Evolutionary conservation across 2,797 vertebrate genomes (phyloP).

Genomic region (Macrochelys suwanniensis): DNA sequence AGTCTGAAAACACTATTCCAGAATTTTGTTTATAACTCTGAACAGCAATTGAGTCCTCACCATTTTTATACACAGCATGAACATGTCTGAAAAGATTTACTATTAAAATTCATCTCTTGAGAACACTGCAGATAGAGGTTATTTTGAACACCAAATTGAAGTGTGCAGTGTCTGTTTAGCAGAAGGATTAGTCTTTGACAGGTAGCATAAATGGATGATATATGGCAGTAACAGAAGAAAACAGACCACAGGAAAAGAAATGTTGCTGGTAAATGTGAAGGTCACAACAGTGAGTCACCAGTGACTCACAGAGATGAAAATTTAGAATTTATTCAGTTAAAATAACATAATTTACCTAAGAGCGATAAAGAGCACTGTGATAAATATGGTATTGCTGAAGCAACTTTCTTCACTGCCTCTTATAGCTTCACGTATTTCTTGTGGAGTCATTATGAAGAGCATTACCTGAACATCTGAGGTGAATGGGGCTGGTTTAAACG

Average conservation of each 20-base stretch:
- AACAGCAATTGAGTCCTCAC: neutral
- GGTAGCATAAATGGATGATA: neutral
- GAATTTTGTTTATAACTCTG: neutral
- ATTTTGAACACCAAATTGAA: neutral
- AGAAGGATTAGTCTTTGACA: neutral
- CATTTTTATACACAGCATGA: rapidly evolving
- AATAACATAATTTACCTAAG: slow-evolving; percentile 8
- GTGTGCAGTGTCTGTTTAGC: neutral
- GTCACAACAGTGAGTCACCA: slow-evolving; percentile 50
- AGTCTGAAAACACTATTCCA: neutral
- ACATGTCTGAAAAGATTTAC: neutral
- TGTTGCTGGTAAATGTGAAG: slow-evolving; percentile 7
- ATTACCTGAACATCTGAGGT: slow-evolving; percentile 84
- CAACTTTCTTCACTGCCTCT: slow-evolving; percentile 10
- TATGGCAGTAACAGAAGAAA: neutral
- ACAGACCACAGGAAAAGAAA: neutral
- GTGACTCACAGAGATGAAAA: neutral
- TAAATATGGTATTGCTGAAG: neutral
- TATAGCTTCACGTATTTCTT: slow-evolving; percentile 14
- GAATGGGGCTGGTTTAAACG: slow-evolving; percentile 89
- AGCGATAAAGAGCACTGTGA: slow-evolving; percentile 1
- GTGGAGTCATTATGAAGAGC: neutral
- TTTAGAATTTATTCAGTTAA: slow-evolving; percentile 10
- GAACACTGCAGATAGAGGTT: neutral
- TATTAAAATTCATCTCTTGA: neutral